These are phyloP conservation scores for Luscinia megarhynchos DNA, from an alignment of 2,797 vertebrate genomes.

Conservation along the genomic window DNA sequence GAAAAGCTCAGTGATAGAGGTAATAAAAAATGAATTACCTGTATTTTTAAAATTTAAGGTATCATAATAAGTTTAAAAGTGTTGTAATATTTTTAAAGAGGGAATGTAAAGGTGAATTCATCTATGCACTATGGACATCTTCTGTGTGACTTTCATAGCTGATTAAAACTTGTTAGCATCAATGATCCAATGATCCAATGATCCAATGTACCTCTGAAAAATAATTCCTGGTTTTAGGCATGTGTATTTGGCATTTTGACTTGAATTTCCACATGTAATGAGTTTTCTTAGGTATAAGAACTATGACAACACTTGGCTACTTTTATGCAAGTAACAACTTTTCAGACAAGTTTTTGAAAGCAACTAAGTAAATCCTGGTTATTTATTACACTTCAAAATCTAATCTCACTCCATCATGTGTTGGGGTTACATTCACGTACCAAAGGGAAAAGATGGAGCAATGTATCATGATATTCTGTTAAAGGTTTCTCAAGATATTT, in stretches of 20 bases:
- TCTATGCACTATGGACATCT: background rate
- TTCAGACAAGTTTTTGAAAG: background rate
- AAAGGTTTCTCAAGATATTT: background rate
- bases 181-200: background rate
- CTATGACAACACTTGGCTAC: background rate
- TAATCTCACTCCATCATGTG: background rate
- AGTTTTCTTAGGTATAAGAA: background rate
- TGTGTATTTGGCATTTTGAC: background rate
- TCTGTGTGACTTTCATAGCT: background rate
- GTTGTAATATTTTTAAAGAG: background rate
- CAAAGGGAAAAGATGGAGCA: background rate
- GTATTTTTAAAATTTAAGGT: background rate
- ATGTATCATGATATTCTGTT: background rate
- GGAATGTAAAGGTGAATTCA: background rate
- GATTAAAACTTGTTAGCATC: background rate
- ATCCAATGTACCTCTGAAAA: background rate
- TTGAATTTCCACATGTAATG: background rate
- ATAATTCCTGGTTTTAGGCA: background rate
- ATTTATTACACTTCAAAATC: background rate
- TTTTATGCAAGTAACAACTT: background rate
- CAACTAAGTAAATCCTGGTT: background rate
- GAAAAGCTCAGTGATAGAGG: conserved; percentile 57
- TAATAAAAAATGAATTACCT: conserved; percentile 40
- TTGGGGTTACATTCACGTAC: background rate
- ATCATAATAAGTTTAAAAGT: background rate